Evolutionary conservation across 2,888 invertebrate species (phyloP), one percentile per base, ranked within the genome.

Genomic region (Dolichomitus sp.): DNA sequence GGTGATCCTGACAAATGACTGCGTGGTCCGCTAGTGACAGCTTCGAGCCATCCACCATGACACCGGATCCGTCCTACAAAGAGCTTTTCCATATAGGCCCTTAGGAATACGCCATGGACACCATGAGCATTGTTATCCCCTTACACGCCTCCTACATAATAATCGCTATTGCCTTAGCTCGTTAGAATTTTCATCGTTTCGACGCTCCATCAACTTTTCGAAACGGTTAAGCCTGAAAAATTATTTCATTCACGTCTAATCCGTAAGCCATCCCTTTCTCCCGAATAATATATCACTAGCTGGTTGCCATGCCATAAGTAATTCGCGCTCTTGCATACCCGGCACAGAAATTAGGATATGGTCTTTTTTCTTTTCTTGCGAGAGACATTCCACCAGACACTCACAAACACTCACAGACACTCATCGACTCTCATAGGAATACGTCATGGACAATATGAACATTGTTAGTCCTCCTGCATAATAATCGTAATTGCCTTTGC

Each of bases 1-100:
- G 86, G 89, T 90, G 92, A 92, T 91, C 90, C 87, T 92, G 92
- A 93, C 91, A 92, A 92, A 93, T 91, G 92, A 92, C 88, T 86
- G 84, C 87, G 90, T 86, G 91, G 91, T 92, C 90, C 90, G 88
- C 86, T 87, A 89, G 90, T 90, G 92, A 91, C 92, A 91, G 91
- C 86, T 88, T 88, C 88, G 87, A 92, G 90, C 90, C 87, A 89
- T 90, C 89, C 85, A 73, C 88, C 88, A 87, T 89, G 88, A 87
- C 89, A 87, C 86, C 83, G 88, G 86, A 87, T 88, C 85, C 85
- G 86, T 82, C 84, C 80, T 70, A 75, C 72, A 73, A 75, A 79
- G 65, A 50, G 65, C 73, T 63, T 57, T 54, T 23, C 70, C 40
- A 48, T 66, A 59, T 45, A 54, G 37, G 73, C 84, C 83, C 85